Evolutionary conservation across 2,888 invertebrate species (phyloP).

Genomic region (Lydus trimaculatus): DNA sequence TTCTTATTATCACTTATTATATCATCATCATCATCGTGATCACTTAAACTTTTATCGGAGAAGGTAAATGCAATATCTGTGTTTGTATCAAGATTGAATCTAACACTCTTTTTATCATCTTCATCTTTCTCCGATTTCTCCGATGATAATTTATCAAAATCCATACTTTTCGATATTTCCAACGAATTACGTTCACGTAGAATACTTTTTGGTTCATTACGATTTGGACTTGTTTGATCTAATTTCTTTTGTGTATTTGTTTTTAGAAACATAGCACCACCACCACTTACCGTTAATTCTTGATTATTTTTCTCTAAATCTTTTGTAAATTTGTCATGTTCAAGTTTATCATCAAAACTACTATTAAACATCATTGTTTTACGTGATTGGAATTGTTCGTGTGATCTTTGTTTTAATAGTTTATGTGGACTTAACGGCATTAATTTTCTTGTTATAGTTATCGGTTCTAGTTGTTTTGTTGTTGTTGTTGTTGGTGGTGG

Average conservation of each 20-base stretch:
- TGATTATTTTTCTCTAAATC: constrained; percentile 46
- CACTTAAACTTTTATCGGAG: constrained; percentile 55
- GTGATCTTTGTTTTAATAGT: constrained; percentile 55
- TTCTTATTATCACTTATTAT: constrained; percentile 42
- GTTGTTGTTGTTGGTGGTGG: too few species aligned
- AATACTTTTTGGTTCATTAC: constrained; percentile 65
- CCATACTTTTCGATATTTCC: constrained; percentile 53
- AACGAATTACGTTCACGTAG: constrained; percentile 66
- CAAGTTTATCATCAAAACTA: constrained; percentile 54
- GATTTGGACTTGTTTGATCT: constrained; percentile 38
- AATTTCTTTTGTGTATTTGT: constrained; percentile 58
- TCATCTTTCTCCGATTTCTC: constrained; percentile 64
- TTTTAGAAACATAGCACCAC: constrained; percentile 72
- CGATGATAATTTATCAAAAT: constrained; percentile 49
- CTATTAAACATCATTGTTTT: constrained; percentile 50
- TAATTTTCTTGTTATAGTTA: constrained; percentile 57
- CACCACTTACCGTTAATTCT: constrained; percentile 60
- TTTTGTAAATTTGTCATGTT: constrained; percentile 57
- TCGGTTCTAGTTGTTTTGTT: constrained; percentile 47
- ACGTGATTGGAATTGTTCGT: constrained; percentile 51
- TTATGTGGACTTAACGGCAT: constrained; percentile 53
- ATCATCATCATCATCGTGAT: constrained; percentile 42
- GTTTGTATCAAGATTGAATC: constrained; percentile 67
- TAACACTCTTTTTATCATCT: constrained; percentile 79
- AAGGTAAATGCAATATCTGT: constrained; percentile 59